Conservation (phyloP, 2,888 invertebrate species). For the Lasioglossum pauxillum region DNA sequence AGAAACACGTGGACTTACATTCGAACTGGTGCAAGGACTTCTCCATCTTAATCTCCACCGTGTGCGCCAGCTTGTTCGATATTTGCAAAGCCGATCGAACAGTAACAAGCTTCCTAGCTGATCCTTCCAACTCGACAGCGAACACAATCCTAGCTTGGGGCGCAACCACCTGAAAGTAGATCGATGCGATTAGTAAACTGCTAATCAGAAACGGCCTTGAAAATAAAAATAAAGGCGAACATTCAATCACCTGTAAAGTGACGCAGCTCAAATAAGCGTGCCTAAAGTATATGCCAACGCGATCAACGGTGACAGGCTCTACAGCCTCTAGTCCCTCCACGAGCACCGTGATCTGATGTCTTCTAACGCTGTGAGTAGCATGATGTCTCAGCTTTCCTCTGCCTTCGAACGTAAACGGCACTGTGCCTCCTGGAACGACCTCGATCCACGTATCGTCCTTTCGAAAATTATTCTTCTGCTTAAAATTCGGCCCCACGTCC, state of each 20-base stretch:
- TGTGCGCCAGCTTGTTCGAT: slow-evolving; percentile 90
- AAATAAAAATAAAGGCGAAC: background rate
- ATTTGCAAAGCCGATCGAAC: slow-evolving; percentile 95
- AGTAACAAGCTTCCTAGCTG: slow-evolving; percentile 96
- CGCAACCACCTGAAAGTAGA: slow-evolving; percentile 67
- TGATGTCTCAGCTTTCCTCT: slow-evolving; percentile 89
- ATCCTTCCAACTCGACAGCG: slow-evolving; percentile 95
- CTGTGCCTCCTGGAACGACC: slow-evolving; percentile 90
- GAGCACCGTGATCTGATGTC: slow-evolving; percentile 95
- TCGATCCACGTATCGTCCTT: slow-evolving; percentile 88
- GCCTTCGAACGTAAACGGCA: slow-evolving; percentile 94
- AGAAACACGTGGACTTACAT: slow-evolving; percentile 73
- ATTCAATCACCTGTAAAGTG: slow-evolving; percentile 68
- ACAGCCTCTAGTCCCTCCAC: slow-evolving; percentile 96
- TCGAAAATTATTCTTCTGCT: slow-evolving; percentile 83
- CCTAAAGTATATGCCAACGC: slow-evolving; percentile 97
- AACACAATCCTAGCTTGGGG: slow-evolving; percentile 93
- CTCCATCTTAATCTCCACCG: slow-evolving; percentile 90
- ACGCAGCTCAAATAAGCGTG: slow-evolving; percentile 85
- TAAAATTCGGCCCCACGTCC: slow-evolving; percentile 69
- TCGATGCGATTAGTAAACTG: slow-evolving; percentile 2
- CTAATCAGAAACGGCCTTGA: background rate
- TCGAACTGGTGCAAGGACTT: slow-evolving; percentile 85
- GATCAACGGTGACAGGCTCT: slow-evolving; percentile 96
- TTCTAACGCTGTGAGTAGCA: slow-evolving; percentile 91